Evolutionary conservation across 2,113 vertebrate genomes (phyloP).

Genomic region (Potamarius usumacintae): DNA sequence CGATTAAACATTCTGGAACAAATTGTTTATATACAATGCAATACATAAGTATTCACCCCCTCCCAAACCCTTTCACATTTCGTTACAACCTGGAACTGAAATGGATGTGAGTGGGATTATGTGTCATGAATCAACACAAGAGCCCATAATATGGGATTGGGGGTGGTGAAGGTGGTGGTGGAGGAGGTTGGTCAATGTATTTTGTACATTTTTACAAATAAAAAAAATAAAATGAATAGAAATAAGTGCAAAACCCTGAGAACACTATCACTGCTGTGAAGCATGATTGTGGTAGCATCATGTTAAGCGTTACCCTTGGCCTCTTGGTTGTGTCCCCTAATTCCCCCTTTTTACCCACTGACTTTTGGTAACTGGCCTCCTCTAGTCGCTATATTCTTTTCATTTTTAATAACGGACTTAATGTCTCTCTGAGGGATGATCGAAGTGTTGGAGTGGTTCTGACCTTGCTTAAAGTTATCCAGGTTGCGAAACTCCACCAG

Average conservation of each 20-base stretch:
- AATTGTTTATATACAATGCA: not conserved
- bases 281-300: not conserved
- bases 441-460: not conserved
- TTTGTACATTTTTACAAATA: not conserved
- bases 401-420: not conserved
- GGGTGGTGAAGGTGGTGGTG: too few species aligned
- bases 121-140: not conserved
- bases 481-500: constrained; percentile 95
- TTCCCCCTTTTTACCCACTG: not conserved
- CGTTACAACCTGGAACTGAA: not conserved
- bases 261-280: not conserved
- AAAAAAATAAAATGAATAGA: not conserved
- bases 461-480: constrained; percentile 96
- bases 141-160: not conserved
- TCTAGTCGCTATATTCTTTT: not conserved
- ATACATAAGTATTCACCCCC: not conserved
- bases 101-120: not conserved
- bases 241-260: not conserved
- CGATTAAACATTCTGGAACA: not conserved
- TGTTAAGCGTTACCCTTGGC: not conserved
- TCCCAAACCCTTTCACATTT: not conserved
- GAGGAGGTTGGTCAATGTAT: not conserved
- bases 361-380: not conserved
- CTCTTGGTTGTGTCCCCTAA: not conserved
- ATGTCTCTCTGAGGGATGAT: not conserved